Evolutionary conservation across 2,888 invertebrate genomes (phyloP), one percentile per base, ranked within the genome.

Genomic region (Drosophila neotestacea): DNA sequence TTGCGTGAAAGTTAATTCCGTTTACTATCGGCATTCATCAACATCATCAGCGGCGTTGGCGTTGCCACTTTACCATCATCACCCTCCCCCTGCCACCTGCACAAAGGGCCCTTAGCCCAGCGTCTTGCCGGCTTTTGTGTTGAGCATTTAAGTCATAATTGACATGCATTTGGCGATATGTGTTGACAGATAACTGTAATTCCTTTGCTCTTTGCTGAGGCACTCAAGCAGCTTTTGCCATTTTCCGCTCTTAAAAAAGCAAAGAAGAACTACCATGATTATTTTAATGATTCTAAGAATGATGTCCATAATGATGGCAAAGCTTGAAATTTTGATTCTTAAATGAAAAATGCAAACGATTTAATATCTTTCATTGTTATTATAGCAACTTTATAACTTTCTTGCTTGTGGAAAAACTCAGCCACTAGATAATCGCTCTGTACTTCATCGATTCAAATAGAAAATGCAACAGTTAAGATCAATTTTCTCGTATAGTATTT

Each of bases 1-100:
- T 73, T 84, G 84, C 88, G 84, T 89, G 84, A 84, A 84, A 84
- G 89, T 84, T 84, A 89, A 89, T 84, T 89, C 88, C 84, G 89
- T 87, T 84, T 84, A 84, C 84, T 84, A 84, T 84, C 84, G 89
- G 89, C 85, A 89, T 84, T 87, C 84, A 84, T 84, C 84, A 84
- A 85, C 89, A 88, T 88, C 83, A 88, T 77, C 85, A 84, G 68
- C 71, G 76, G 76, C 73, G 65, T 60, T 61, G 56, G 55, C 71
- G 80, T 77, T 76, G 76, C 64, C 78, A 78, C 79, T 81, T 78
- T 67, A 59, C 74, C 87, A 51, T 42, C 63, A 6, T 28, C 32
- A 27, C 27, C 51, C 32, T 13, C 13, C 51, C 28, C 34, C 48
- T 28, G 22, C 47, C 58, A 46, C 42, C 61, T 30, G 56, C 58